A percentile compares a stretch with the other conserved stretches of the same genome.
phyloP scores from a whole-genome alignment of 2,797 vertebrate genomes.

The Eulemur rubriventer region DNA sequence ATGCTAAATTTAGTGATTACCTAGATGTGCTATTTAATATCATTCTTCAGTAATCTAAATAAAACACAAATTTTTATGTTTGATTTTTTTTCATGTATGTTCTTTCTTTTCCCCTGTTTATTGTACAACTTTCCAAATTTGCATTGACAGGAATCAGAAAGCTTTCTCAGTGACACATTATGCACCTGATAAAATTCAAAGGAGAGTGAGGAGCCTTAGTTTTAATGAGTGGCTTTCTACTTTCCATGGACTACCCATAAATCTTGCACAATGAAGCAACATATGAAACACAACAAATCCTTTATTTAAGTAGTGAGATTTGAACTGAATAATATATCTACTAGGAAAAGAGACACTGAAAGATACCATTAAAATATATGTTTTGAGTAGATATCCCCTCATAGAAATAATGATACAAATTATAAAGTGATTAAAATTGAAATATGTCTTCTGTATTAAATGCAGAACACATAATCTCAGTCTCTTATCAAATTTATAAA shows the following conservation, averaged over 20 bases:
- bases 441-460: not conserved
- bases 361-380: not conserved
- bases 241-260: not conserved
- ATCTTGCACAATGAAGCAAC: not conserved
- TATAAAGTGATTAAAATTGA: not conserved
- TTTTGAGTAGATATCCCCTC: not conserved
- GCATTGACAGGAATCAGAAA: constrained; percentile 26
- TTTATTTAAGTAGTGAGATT: not conserved
- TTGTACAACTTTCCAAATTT: not conserved
- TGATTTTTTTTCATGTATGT: not conserved
- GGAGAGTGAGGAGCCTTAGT: not conserved
- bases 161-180: not conserved
- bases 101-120: not conserved
- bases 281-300: not conserved
- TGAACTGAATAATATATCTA: not conserved
- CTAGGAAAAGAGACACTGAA: not conserved
- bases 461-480: not conserved
- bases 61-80: not conserved
- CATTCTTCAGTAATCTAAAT: not conserved
- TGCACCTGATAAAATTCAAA: not conserved
- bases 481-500: not conserved
- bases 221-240: constrained; percentile 31
- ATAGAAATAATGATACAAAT: not conserved
- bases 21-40: not conserved
- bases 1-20: not conserved